phyloP scores from a whole-genome alignment of 2,113 vertebrate species.

The Perognathus longimembris region DNA sequence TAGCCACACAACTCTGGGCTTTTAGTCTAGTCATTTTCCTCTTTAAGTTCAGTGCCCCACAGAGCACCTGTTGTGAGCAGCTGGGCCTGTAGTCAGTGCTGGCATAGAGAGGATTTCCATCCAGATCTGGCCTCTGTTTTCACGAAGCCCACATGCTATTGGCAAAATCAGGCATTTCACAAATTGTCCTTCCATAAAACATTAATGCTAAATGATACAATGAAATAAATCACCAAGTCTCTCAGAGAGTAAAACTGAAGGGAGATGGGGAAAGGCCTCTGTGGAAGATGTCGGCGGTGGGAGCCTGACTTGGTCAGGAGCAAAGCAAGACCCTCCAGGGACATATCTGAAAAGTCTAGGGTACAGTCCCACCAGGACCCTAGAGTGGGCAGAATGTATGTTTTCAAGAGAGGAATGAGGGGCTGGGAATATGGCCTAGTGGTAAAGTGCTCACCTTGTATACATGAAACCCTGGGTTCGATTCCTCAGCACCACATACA shows the following conservation, averaged over 20 bases:
- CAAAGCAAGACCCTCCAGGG: not conserved
- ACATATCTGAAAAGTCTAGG: not conserved
- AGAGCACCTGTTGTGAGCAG: no score
- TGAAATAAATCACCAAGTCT: not conserved
- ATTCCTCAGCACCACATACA: no score
- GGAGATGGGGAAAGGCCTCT: not conserved
- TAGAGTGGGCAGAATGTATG: no score
- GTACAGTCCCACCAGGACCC: not conserved
- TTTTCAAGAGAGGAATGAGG: not conserved
- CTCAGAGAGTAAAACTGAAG: not conserved
- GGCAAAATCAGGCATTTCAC: not conserved
- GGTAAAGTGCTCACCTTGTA: no score
- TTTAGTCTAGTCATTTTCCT: not conserved
- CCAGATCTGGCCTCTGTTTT: not conserved
- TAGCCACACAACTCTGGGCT: not conserved
- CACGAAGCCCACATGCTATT: not conserved
- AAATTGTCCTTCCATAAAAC: not conserved
- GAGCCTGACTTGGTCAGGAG: not conserved
- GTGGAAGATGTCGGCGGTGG: rapidly evolving
- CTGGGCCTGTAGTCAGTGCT: not conserved
- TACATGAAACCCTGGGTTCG: no score
- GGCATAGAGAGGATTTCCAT: not conserved
- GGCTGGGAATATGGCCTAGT: no score
- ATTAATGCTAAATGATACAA: no score
- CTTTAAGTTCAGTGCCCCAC: not conserved